Percentiles rank a stretch among this genome's conserved stretches.
Conservation (phyloP, 2,888 invertebrate species). For the Dolomedes plantarius region DNA sequence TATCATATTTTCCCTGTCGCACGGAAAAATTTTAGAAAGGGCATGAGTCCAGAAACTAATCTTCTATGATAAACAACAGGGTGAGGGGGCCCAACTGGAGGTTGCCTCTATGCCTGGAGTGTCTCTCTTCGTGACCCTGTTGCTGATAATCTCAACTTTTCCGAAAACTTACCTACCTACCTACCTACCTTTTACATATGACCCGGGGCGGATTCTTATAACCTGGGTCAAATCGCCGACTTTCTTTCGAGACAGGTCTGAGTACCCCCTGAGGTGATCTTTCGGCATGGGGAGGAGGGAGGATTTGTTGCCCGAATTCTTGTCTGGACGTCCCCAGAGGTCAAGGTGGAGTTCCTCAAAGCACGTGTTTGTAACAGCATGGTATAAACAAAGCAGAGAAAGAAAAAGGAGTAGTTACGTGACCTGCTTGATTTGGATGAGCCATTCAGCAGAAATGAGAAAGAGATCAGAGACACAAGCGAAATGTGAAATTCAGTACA, state of each 20-base stretch:
- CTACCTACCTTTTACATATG: background rate
- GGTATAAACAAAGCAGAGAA: background rate
- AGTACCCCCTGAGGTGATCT: background rate
- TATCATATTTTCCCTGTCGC: no score
- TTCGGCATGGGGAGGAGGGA: background rate
- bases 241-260: slow-evolving; percentile 2
- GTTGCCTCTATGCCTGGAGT: no score
- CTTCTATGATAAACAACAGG: no score
- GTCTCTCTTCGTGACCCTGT: background rate
- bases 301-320: background rate
- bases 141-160: background rate
- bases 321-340: background rate
- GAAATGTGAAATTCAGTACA: no score
- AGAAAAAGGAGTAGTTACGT: no score
- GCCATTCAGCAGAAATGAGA: no score
- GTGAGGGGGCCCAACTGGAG: no score
- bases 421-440: no score
- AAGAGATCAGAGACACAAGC: no score
- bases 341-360: background rate
- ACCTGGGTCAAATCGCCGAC: background rate
- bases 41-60: no score
- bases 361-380: background rate
- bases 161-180: background rate
- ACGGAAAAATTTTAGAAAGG: no score
- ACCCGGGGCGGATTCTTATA: background rate